phyloP scores from a whole-genome alignment of 1,140 invertebrate genomes.

The Lerema accius region DNA sequence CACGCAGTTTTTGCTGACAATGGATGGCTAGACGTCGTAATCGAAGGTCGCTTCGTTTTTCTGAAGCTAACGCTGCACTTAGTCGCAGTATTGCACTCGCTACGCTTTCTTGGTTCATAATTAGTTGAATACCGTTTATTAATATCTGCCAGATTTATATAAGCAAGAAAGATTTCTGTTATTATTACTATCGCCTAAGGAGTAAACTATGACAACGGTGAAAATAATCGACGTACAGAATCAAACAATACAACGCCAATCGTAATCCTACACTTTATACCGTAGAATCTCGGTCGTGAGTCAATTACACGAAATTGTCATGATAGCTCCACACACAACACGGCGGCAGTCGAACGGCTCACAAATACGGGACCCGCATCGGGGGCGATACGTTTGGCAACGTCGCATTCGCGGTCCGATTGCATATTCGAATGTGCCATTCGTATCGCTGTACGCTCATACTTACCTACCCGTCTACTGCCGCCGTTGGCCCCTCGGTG shows the following conservation, averaged over 20 bases:
- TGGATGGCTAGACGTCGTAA: neutral
- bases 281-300: conserved; percentile 5
- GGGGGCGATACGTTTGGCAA: conserved; percentile 59
- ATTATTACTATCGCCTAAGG: no score
- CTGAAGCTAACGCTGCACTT: no score
- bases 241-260: neutral
- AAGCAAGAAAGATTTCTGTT: no score
- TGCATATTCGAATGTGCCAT: conserved; percentile 53
- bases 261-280: conserved; percentile 13
- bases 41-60: neutral
- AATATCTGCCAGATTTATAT: no score
- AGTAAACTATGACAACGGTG: no score
- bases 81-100: neutral
- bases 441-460: conserved; percentile 40
- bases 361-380: conserved; percentile 49
- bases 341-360: conserved; percentile 33
- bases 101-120: neutral
- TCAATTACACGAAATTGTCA: conserved; percentile 13
- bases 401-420: conserved; percentile 54
- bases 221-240: neutral
- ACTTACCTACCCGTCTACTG: conserved; percentile 60
- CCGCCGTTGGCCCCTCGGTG: conserved; percentile 45
- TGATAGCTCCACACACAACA: conserved; percentile 41
- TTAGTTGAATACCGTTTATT: neutral
- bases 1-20: conserved; percentile 32